Percentiles rank a stretch among this genome's conserved stretches.
Conservation (phyloP, 2,888 invertebrate species). For the Phrixothrix hirtus region DNA sequence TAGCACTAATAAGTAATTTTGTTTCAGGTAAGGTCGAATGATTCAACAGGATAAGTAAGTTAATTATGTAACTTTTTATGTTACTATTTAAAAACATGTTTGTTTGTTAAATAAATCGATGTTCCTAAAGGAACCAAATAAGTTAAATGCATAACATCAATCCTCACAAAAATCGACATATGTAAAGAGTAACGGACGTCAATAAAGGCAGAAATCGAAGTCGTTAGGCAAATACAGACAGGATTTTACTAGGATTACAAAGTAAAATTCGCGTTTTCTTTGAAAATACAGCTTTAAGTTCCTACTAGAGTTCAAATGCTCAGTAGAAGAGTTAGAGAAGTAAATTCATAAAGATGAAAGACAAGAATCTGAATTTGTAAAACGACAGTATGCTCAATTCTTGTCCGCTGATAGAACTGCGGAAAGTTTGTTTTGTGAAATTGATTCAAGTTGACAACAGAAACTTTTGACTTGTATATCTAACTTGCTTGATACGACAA, state of each 20-base stretch:
- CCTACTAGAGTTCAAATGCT: too few relatives aligned
- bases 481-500: constrained; percentile 14
- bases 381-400: too few relatives aligned
- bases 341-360: neutral
- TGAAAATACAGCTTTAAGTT: neutral
- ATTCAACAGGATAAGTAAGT: too few relatives aligned
- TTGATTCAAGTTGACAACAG: constrained; percentile 10
- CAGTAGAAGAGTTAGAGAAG: neutral
- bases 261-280: neutral
- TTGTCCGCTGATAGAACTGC: too few relatives aligned
- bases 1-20: too few relatives aligned
- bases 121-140: too few relatives aligned
- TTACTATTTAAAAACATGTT: too few relatives aligned
- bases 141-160: too few relatives aligned
- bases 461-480: constrained; percentile 15
- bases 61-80: too few relatives aligned
- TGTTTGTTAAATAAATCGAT: too few relatives aligned
- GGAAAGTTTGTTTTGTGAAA: neutral
- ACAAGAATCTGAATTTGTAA: too few relatives aligned
- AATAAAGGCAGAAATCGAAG: neutral
- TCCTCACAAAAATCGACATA: neutral
- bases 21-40: too few relatives aligned
- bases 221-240: neutral
- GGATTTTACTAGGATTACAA: neutral
- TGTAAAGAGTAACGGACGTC: neutral